These are phyloP conservation scores for Trichoplusia ni DNA, from an alignment of 1,140 invertebrate species.

Conservation along the genomic window DNA sequence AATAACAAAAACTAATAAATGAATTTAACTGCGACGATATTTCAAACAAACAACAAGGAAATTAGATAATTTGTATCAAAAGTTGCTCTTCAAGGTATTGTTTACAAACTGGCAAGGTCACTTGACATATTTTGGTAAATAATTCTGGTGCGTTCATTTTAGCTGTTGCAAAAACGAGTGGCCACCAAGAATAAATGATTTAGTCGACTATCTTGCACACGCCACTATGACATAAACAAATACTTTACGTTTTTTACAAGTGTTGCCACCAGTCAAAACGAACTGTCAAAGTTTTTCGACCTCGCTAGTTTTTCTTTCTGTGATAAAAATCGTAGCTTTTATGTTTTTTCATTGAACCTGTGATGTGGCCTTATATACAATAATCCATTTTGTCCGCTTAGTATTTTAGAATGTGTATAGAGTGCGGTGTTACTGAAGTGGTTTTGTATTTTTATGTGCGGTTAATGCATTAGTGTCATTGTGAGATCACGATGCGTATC, in stretches of 20 bases:
- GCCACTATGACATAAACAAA: slow-evolving; percentile 24
- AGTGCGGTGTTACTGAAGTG: slow-evolving; percentile 56
- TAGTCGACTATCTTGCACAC: slow-evolving; percentile 14
- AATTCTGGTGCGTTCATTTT: slow-evolving; percentile 35
- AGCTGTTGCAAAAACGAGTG: neutral
- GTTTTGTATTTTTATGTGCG: slow-evolving; percentile 57
- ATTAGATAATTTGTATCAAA: slow-evolving; percentile 48
- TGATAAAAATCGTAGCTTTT: slow-evolving; percentile 68
- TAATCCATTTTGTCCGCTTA: slow-evolving; percentile 46
- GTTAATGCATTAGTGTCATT: slow-evolving; percentile 70
- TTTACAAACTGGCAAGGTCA: slow-evolving; percentile 81
- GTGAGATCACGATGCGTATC: slow-evolving; percentile 78
- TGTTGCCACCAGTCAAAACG: slow-evolving; percentile 43
- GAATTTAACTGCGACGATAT: neutral
- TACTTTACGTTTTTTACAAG: neutral
- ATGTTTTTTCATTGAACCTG: slow-evolving; percentile 60
- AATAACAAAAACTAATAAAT: neutral
- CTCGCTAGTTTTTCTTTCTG: slow-evolving; percentile 63
- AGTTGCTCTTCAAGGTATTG: slow-evolving; percentile 59
- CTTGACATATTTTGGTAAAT: slow-evolving; percentile 78
- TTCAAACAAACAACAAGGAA: slow-evolving; percentile 50
- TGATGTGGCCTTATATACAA: slow-evolving; percentile 64
- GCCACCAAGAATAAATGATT: neutral
- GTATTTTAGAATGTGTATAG: slow-evolving; percentile 71
- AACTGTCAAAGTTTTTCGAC: slow-evolving; percentile 65